Percentiles rank a stretch among this genome's conserved stretches.
Conservation (phyloP, 2,113 vertebrate genomes). For the Epinephelus cyanopodus region DNA sequence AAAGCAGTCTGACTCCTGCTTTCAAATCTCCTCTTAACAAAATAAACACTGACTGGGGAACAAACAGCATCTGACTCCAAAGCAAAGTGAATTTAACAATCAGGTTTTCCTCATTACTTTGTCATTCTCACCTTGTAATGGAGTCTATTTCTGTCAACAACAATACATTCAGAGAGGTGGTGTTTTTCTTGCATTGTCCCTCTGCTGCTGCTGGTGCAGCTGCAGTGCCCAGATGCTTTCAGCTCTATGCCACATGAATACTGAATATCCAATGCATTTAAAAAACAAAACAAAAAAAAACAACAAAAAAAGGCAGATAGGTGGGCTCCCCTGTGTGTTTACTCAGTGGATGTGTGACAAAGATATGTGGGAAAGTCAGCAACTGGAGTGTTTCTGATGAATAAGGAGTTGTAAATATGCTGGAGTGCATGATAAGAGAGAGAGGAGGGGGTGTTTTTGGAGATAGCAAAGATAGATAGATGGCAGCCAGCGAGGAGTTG, state of each 20-base stretch:
- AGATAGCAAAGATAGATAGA: slow-evolving; percentile 23
- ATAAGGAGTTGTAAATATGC: slow-evolving; percentile 41
- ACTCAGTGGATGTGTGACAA: slow-evolving; percentile 6
- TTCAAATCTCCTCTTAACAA: slow-evolving; percentile 15
- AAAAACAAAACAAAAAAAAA: neutral
- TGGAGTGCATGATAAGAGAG: neutral
- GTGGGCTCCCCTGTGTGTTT: slow-evolving; percentile 28
- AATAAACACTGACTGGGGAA: slow-evolving; percentile 16
- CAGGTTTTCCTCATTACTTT: slow-evolving; percentile 29
- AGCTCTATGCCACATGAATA: slow-evolving; percentile 58
- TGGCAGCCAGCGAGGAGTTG: slow-evolving; percentile 20
- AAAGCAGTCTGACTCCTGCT: neutral
- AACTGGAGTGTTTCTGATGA: slow-evolving; percentile 28
- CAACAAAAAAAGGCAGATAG: neutral
- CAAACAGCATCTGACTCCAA: slow-evolving; percentile 24
- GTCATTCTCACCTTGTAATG: slow-evolving; percentile 33
- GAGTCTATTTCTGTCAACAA: slow-evolving; percentile 34
- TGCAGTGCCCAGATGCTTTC: slow-evolving; percentile 55
- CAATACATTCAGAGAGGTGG: neutral
- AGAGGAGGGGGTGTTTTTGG: neutral
- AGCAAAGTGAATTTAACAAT: slow-evolving; percentile 2
- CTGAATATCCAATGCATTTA: slow-evolving; percentile 43
- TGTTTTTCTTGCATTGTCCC: slow-evolving; percentile 14
- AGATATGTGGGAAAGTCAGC: slow-evolving; percentile 20
- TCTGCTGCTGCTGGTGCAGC: slow-evolving; percentile 12